These are phyloP conservation scores for Alectoris magna DNA, from an alignment of 2,797 vertebrate species.

Conservation along the genomic window DNA sequence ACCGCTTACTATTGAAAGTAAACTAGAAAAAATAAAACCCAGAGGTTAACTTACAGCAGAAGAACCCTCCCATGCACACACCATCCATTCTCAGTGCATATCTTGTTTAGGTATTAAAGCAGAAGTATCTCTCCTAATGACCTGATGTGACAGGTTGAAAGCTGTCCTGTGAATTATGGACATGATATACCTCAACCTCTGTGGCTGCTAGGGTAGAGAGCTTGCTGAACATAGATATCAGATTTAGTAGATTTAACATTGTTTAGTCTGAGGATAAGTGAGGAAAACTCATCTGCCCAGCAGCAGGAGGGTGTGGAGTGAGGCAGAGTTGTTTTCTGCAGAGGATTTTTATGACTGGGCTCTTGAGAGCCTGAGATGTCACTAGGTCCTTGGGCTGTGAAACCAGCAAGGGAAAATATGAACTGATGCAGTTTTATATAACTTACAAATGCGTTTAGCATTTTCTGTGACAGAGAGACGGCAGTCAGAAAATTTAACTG, in stretches of 20 bases:
- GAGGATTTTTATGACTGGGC: constrained; percentile 36
- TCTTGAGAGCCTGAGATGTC: constrained; percentile 29
- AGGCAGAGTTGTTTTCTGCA: constrained; percentile 25
- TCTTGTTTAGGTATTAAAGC: not conserved
- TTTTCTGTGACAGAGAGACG: constrained; percentile 32
- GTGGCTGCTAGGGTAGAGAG: not conserved
- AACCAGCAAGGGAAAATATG: constrained; percentile 68
- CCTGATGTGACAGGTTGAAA: not conserved
- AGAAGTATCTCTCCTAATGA: not conserved
- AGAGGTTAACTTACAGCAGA: not conserved
- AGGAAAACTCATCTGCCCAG: constrained; percentile 57
- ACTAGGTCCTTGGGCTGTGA: constrained; percentile 30
- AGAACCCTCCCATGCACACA: rapidly evolving
- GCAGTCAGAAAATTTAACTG: constrained; percentile 51
- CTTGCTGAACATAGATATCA: constrained; percentile 22
- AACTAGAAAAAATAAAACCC: not conserved
- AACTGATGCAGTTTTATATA: constrained; percentile 53
- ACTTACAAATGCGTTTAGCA: constrained; percentile 50
- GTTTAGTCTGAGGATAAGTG: constrained; percentile 64
- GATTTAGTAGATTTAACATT: constrained; percentile 45
- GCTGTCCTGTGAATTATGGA: not conserved
- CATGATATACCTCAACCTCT: not conserved
- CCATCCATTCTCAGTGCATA: not conserved
- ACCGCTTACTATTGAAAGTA: not conserved
- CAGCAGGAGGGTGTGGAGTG: constrained; percentile 53